phyloP scores from a whole-genome alignment of 2,113 vertebrate species.

The Triplophysa dalaica region DNA sequence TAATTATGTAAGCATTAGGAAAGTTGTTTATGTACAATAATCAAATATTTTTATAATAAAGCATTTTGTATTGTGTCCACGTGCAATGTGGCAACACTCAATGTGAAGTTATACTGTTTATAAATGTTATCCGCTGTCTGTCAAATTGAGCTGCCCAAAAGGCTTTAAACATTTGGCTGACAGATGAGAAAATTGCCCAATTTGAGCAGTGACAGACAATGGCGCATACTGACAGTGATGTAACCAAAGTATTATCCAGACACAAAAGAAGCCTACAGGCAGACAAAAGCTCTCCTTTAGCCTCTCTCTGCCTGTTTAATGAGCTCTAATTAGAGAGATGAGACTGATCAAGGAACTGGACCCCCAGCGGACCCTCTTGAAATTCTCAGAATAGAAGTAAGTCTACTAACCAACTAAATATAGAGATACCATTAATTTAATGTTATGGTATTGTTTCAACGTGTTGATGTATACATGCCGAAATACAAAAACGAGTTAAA shows the following conservation, averaged over 20 bases:
- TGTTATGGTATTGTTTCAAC: no score
- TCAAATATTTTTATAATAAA: conserved; percentile 49
- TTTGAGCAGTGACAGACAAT: conserved; percentile 64
- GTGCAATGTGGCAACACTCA: not conserved
- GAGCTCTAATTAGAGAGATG: conserved; percentile 50
- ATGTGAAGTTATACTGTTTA: not conserved
- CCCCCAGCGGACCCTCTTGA: conserved; percentile 54
- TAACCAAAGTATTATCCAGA: conserved; percentile 63
- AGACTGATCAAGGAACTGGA: conserved; percentile 44
- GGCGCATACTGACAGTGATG: conserved; percentile 63
- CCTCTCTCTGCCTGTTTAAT: conserved; percentile 45
- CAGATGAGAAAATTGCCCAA: conserved; percentile 70
- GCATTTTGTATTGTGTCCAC: not conserved
- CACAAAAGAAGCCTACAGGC: conserved; percentile 37
- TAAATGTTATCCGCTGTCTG: not conserved
- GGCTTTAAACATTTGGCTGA: conserved; percentile 58
- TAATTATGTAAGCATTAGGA: conserved; percentile 38
- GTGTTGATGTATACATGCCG: not conserved
- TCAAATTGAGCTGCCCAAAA: conserved; percentile 44
- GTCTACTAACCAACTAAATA: not conserved
- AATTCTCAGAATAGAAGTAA: not conserved
- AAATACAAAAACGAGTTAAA: no score
- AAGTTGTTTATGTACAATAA: conserved; percentile 18
- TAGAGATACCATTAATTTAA: no score
- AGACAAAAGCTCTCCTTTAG: conserved; percentile 32